Conservation (phyloP, 2,888 invertebrate species). For the Lathronympha strigana region DNA sequence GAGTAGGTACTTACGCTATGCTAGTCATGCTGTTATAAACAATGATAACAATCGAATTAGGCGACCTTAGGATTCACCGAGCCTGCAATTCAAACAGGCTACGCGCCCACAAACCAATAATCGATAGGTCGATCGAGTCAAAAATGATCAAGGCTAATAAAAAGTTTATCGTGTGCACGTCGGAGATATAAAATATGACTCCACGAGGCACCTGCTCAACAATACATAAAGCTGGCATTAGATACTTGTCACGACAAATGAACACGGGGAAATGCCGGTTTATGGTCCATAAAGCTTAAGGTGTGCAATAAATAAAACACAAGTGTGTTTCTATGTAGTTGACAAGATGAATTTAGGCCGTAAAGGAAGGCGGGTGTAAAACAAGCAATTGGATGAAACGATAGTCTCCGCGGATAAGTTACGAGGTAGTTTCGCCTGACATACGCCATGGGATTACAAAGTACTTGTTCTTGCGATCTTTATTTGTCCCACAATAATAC, state of each 20-base stretch:
- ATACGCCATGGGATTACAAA: conserved; percentile 31
- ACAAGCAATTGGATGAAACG: conserved; percentile 38
- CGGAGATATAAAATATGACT: conserved; percentile 40
- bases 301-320: conserved; percentile 41
- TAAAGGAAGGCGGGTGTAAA: conserved; percentile 38
- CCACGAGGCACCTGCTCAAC: conserved; percentile 41
- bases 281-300: conserved; percentile 42
- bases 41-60: too few species aligned
- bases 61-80: background rate
- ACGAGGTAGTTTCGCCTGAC: conserved; percentile 22
- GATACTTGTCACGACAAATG: conserved; percentile 40
- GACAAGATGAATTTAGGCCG: conserved; percentile 40
- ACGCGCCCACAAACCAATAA: background rate
- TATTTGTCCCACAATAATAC: conserved; percentile 3
- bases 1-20: too few species aligned
- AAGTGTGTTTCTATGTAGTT: conserved; percentile 38
- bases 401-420: conserved; percentile 31
- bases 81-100: background rate
- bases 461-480: conserved; percentile 21
- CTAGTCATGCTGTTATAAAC: too few species aligned
- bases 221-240: conserved; percentile 39
- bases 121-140: too few species aligned
- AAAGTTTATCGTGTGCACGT: conserved; percentile 37
- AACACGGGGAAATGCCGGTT: conserved; percentile 39
- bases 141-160: conserved; percentile 35